These are phyloP conservation scores for Carettochelys insculpta DNA, from an alignment of 2,113 vertebrate species.

Conservation along the genomic window DNA sequence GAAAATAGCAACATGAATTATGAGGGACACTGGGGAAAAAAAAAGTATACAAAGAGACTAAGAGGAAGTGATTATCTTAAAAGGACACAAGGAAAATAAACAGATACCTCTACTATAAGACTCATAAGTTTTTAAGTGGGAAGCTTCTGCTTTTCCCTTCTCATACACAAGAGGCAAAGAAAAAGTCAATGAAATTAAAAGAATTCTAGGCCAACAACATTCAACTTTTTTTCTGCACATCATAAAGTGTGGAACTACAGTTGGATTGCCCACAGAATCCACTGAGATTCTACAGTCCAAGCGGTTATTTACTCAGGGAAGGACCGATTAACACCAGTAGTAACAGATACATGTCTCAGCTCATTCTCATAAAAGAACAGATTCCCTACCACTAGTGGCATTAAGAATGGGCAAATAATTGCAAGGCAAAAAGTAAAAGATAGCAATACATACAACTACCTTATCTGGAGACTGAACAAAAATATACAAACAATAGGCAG, in stretches of 20 bases:
- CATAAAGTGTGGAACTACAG: background rate
- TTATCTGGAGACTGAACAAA: background rate
- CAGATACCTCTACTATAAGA: too few species aligned
- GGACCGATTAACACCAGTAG: background rate
- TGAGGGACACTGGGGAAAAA: background rate
- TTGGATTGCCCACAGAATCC: conserved; percentile 32
- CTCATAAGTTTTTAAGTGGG: too few species aligned
- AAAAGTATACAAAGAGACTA: background rate
- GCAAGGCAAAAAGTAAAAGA: background rate
- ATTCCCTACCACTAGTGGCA: background rate
- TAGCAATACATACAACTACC: background rate
- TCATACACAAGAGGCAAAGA: background rate
- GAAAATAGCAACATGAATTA: background rate
- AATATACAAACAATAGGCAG: background rate
- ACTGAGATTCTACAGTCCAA: background rate
- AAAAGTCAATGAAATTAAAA: background rate
- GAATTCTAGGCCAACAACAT: background rate
- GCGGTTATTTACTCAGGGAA: background rate
- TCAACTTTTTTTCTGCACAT: conserved; percentile 7
- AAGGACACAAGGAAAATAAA: background rate
- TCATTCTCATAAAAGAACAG: background rate
- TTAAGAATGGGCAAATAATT: background rate
- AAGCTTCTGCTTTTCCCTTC: background rate
- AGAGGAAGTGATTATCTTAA: background rate
- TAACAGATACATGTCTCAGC: background rate